These are phyloP conservation scores for Leptobrachium ailaonicum DNA, from an alignment of 2,113 vertebrate species.

Conservation along the genomic window DNA sequence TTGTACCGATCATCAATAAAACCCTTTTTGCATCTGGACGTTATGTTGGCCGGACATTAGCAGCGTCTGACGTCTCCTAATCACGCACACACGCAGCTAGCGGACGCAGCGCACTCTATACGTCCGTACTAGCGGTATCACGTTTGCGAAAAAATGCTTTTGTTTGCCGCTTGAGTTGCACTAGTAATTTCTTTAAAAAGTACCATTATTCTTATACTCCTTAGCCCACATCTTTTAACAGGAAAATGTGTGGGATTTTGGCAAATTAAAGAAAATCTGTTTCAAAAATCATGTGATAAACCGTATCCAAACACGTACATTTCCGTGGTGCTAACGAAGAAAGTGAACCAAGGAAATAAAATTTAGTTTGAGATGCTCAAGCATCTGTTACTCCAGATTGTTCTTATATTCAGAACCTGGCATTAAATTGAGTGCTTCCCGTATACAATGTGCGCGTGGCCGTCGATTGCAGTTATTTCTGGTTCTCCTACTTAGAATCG, in stretches of 20 bases:
- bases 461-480: neutral
- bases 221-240: neutral
- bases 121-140: too few relatives aligned
- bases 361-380: conserved; percentile 28
- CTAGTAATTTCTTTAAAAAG: neutral
- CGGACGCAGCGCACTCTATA: too few relatives aligned
- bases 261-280: conserved; percentile 7
- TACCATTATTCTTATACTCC: neutral
- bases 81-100: too few relatives aligned
- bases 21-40: too few relatives aligned
- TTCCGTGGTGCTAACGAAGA: conserved; percentile 33
- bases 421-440: conserved; percentile 25
- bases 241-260: neutral
- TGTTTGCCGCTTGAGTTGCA: too few relatives aligned
- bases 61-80: too few relatives aligned
- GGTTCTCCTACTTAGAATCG: neutral
- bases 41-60: too few relatives aligned
- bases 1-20: too few relatives aligned
- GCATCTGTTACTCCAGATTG: conserved; percentile 44
- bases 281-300: conserved; percentile 8
- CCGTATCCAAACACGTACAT: conserved; percentile 31
- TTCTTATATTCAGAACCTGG: conserved; percentile 33
- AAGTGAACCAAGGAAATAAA: conserved; percentile 22
- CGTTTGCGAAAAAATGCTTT: too few relatives aligned
- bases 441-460: conserved; percentile 16